A percentile compares a stretch with the other conserved stretches of the same genome.
These are phyloP conservation scores for Corapipo altera DNA, from an alignment of 2,113 vertebrate species.

Conservation along the genomic window DNA sequence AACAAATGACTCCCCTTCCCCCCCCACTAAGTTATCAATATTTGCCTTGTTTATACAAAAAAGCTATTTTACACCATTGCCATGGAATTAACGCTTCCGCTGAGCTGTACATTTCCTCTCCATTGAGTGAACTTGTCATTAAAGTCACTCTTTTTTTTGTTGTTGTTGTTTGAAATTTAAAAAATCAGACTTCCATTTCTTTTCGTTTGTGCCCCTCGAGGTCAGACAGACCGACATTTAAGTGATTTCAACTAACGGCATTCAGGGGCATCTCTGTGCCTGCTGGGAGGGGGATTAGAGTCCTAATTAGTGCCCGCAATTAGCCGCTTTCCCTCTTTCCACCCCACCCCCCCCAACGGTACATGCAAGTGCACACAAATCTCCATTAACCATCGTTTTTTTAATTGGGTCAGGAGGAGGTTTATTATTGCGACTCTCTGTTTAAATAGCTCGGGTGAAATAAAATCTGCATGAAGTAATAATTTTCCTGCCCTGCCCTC, in stretches of 20 bases:
- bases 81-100: conserved; percentile 52
- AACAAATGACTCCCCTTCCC: conserved; percentile 9
- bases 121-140: conserved; percentile 49
- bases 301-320: conserved; percentile 55
- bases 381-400: conserved; percentile 9
- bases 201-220: conserved; percentile 41
- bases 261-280: conserved; percentile 40
- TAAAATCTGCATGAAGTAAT: neutral
- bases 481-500: neutral
- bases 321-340: neutral
- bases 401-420: conserved; percentile 27
- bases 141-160: neutral
- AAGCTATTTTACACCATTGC: conserved; percentile 48
- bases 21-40: neutral
- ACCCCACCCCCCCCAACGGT: neutral
- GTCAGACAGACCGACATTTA: conserved; percentile 32
- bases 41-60: conserved; percentile 49
- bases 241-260: conserved; percentile 5
- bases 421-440: conserved; percentile 6
- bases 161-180: neutral
- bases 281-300: conserved; percentile 58
- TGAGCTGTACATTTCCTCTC: conserved; percentile 48
- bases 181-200: conserved; percentile 40
- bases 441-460: conserved; percentile 13
- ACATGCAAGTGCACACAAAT: neutral